Base-by-base conservation (phyloP, 2,113 vertebrate species). In the Elephantulus edwardii region DNA sequence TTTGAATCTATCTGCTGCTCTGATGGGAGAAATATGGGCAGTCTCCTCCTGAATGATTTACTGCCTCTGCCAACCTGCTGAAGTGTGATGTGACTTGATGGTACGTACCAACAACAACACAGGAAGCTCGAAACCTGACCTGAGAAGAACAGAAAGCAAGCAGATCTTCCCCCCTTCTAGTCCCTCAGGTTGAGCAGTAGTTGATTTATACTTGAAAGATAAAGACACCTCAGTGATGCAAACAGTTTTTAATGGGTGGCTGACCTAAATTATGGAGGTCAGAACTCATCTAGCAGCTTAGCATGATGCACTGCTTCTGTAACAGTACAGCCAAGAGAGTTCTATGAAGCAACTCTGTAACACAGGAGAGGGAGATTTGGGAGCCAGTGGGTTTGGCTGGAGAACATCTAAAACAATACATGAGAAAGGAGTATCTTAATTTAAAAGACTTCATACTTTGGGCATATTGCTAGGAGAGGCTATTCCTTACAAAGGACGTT, bases 381-480 rank as follows among this genome's bases (percentile, higher is more conserved):
- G 56, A 26, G 56, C 20, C 19, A 6, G 54, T 7, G 54, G 48
- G 58, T 62, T 10, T 26, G 58, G 12, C 58, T 66, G 33, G 64
- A 35, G 13, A 20, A 35, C 19, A 68, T 5, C n/a, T 38, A 20
- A 68, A 68, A 19, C 35, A 68, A 38, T 35, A 68, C 58, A 35
- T 20, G 26, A 89, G 35, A 52, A 83, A 50, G 40, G 8, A 30
- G 19, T 40, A 11, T 68, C 92, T 76, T 64, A 71, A 75, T 44
- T 79, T 42, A 68, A 44, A 66, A 91, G 60, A 84, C 54, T 79
- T 84, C 80, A 85, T 68, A 48, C 56, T n/a, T n/a, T n/a, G n/a
- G n/a, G n/a, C n/a, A n/a, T n/a, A n/a, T n/a, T n/a, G n/a, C n/a
- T n/a, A n/a, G n/a, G n/a, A n/a, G n/a, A n/a, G n/a, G n/a, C n/a